phyloP scores from a whole-genome alignment of 2,113 vertebrate species.

The Stercorarius parasiticus region DNA sequence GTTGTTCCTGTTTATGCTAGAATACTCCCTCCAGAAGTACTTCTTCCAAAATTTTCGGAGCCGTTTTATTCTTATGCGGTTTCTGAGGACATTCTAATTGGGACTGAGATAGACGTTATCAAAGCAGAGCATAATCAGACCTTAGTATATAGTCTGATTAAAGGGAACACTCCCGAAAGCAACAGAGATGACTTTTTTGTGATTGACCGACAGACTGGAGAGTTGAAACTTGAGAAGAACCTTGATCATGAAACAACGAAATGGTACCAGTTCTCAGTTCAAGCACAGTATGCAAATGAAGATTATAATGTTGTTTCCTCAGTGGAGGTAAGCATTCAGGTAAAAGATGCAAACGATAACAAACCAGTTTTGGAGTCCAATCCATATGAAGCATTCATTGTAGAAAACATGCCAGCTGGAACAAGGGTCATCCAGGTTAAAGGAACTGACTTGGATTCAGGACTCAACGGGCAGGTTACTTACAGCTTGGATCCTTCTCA shows the following conservation, averaged over 20 bases:
- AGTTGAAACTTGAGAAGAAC: constrained; percentile 89
- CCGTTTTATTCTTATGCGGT: constrained; percentile 88
- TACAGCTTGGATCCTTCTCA: constrained; percentile 88
- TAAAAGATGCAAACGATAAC: constrained; percentile 95
- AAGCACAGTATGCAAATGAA: constrained; percentile 76
- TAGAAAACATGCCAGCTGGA: constrained; percentile 90
- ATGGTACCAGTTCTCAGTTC: constrained; percentile 93
- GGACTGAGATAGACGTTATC: constrained; percentile 89
- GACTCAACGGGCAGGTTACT: constrained; percentile 86
- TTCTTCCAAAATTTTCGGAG: constrained; percentile 88
- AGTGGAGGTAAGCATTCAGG: constrained; percentile 88
- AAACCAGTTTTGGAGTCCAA: constrained; percentile 88
- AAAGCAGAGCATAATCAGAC: constrained; percentile 81
- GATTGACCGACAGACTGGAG: constrained; percentile 85
- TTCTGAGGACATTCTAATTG: constrained; percentile 87
- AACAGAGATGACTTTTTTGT: constrained; percentile 91
- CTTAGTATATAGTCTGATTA: constrained; percentile 83
- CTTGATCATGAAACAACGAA: constrained; percentile 93
- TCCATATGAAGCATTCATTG: constrained; percentile 88
- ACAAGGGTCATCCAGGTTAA: constrained; percentile 89
- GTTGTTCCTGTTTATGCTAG: constrained; percentile 87
- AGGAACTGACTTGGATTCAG: constrained; percentile 89
- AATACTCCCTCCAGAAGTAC: constrained; percentile 86
- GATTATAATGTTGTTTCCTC: constrained; percentile 80
- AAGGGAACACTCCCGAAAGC: constrained; percentile 90